Base-by-base conservation (phyloP, 2,888 invertebrate genomes). In the Leucophenga maculata region DNA sequence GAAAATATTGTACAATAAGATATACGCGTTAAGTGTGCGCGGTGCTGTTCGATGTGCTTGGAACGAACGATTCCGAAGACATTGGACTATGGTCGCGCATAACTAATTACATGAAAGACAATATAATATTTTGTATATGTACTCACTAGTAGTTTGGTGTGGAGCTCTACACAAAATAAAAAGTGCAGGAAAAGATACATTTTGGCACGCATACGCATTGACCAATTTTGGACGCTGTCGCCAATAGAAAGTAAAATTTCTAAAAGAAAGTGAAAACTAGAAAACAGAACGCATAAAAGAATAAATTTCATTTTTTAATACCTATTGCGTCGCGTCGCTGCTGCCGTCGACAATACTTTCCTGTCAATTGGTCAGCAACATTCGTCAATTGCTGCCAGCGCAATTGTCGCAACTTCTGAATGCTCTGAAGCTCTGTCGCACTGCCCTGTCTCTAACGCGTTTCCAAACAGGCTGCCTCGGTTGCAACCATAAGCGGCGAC, bases 201-300 rank as follows among this genome's bases (percentile, higher is more conserved):
- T 80, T 79, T 81, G 79, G 81, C 83, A 80, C 83, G 83, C 79
- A 79, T 77, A 74, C 73, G 73, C 78, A 80, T 80, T 80, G 79
- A 11, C 39, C 39, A 39, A 39, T 39, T 39, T 39, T 39, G 22
- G 14, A 13, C 14, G 13, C 1, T 18, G 11, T 20, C 55, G 55
- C 9, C 55, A 26, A 44, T 57, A 44, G 66, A 57, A 67, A 54
- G 60, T 66, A 74, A 76, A 76, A 81, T 80, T 82, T 80, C 83
- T 80, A 80, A 82, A 82, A 81, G 83, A 80, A 80, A 80, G 80
- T 80, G 80, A 80, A 80, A 80, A 78, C 26, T 57, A 46, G 79
- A 74, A 65, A 69, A 80, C 82, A 80, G 80, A 80, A 80, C 80
- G 73, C 76, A 72, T 39, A 31, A 26, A 64, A 54, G 83, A 83